Conservation (phyloP, 2,797 vertebrate species). For the Pristis pectinata region DNA sequence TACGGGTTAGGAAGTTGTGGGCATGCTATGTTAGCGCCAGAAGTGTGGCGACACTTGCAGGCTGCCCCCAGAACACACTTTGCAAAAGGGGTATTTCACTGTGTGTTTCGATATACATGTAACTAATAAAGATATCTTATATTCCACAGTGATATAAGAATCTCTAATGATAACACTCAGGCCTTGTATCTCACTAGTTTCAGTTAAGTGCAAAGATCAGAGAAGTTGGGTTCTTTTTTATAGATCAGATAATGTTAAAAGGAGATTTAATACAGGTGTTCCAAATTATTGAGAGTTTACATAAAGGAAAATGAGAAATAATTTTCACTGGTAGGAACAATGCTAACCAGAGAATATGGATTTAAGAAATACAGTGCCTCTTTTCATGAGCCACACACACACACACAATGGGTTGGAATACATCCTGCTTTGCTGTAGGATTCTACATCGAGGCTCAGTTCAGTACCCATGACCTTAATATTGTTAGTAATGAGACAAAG, state of each 20-base stretch:
- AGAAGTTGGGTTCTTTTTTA: neutral
- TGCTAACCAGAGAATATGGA: neutral
- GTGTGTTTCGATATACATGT: too few species aligned
- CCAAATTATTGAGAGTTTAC: neutral
- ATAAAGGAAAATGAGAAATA: neutral
- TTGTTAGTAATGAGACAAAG: neutral
- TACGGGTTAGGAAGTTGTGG: too few species aligned
- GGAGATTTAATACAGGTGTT: neutral
- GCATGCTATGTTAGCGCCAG: too few species aligned
- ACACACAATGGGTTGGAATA: neutral
- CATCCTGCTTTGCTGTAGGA: neutral
- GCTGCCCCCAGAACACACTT: too few species aligned
- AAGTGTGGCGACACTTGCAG: too few species aligned
- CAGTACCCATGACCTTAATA: neutral
- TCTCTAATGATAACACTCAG: constrained; percentile 39
- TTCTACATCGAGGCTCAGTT: neutral
- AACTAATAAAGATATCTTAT: too few species aligned
- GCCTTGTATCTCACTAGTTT: neutral
- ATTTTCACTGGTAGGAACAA: neutral
- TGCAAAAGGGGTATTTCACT: too few species aligned
- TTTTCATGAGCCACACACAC: neutral
- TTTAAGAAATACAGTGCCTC: neutral
- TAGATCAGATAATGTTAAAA: neutral
- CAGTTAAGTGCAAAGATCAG: neutral
- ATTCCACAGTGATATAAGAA: neutral